Evolutionary conservation across 2,797 vertebrate genomes (phyloP).

Genomic region (Sebastes reedi): DNA sequence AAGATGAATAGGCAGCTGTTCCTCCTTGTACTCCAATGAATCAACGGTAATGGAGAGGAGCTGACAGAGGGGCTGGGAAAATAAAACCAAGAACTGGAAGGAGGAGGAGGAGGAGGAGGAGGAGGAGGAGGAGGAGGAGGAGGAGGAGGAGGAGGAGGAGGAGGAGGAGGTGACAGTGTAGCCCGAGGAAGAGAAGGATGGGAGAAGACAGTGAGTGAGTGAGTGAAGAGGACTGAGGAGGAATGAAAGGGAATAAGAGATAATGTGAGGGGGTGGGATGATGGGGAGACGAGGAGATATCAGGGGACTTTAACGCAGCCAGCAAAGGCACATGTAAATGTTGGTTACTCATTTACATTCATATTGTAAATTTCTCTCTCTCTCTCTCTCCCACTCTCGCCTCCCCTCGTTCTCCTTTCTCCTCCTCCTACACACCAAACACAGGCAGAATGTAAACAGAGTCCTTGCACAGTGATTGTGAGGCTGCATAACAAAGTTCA

Average conservation of each 20-base stretch:
- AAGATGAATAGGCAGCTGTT: slow-evolving; percentile 43
- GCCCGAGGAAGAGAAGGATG: neutral
- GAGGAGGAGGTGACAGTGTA: neutral
- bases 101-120: neutral
- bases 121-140: neutral
- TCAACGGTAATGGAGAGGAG: slow-evolving; percentile 41
- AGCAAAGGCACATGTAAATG: slow-evolving; percentile 20
- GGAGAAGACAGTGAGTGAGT: neutral
- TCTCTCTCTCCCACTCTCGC: neutral
- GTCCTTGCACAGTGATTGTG: neutral
- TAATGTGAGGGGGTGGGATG: slow-evolving; percentile 38
- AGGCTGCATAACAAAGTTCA: neutral
- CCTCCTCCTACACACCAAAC: slow-evolving; percentile 6
- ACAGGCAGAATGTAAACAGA: neutral
- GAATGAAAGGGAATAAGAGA: slow-evolving; percentile 38
- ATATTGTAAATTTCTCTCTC: neutral
- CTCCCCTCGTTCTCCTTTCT: neutral
- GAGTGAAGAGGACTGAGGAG: slow-evolving; percentile 15
- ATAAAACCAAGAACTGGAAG: slow-evolving; percentile 31
- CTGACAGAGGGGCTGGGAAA: slow-evolving; percentile 24
- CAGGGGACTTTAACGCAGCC: slow-evolving; percentile 20
- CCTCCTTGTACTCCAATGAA: slow-evolving; percentile 33
- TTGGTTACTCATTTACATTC: slow-evolving; percentile 45
- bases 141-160: neutral
- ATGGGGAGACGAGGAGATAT: slow-evolving; percentile 19